Evolutionary conservation across 2,113 vertebrate genomes (phyloP).

Genomic region (Epinephelus fuscoguttatus): DNA sequence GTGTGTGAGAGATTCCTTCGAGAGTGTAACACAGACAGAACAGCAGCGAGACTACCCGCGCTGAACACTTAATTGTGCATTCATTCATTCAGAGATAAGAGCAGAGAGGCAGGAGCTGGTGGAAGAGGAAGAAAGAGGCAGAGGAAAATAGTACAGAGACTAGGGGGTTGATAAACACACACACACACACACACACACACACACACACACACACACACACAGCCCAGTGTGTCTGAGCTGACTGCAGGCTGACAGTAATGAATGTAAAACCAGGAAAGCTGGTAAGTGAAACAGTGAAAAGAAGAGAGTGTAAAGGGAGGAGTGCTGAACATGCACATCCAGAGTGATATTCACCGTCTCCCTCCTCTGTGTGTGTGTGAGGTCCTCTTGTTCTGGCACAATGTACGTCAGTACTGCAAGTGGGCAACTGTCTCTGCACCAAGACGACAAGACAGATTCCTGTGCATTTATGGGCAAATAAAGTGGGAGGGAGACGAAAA

Average conservation of each 20-base stretch:
- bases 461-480: slow-evolving; percentile 39
- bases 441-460: background rate
- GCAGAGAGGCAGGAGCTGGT: slow-evolving; percentile 44
- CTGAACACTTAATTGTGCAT: slow-evolving; percentile 58
- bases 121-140: slow-evolving; percentile 49
- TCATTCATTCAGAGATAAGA: slow-evolving; percentile 72
- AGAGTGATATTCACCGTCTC: slow-evolving; percentile 21
- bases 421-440: background rate
- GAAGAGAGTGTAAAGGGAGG: slow-evolving; percentile 28
- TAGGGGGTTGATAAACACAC: slow-evolving; percentile 15
- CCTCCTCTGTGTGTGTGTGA: slow-evolving; percentile 20
- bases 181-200: slow-evolving; percentile 21
- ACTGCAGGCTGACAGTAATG: slow-evolving; percentile 75
- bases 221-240: slow-evolving; percentile 52
- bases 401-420: background rate
- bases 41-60: slow-evolving; percentile 24
- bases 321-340: slow-evolving; percentile 54
- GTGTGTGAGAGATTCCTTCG: slow-evolving; percentile 55
- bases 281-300: slow-evolving; percentile 61
- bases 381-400: slow-evolving; percentile 26
- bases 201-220: slow-evolving; percentile 6
- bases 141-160: slow-evolving; percentile 43
- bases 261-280: slow-evolving; percentile 75
- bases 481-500: slow-evolving; percentile 1
- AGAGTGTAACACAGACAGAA: slow-evolving; percentile 34